These are phyloP conservation scores for Drosophila seclusa DNA, from an alignment of 2,888 invertebrate genomes.

Conservation along the genomic window DNA sequence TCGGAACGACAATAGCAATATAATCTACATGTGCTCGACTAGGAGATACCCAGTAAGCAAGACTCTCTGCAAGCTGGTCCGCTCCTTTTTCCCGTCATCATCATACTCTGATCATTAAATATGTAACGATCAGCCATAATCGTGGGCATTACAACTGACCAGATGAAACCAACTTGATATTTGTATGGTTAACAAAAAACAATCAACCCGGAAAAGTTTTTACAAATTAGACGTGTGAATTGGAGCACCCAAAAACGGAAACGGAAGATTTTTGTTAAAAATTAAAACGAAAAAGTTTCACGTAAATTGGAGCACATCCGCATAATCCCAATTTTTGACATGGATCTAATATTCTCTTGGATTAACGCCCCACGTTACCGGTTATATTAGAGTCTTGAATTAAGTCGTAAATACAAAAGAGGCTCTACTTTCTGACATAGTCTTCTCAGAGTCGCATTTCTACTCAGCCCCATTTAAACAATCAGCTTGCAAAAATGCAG, in stretches of 20 bases:
- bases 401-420: too few relatives aligned
- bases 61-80: neutral
- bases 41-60: neutral
- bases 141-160: neutral
- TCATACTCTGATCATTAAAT: neutral
- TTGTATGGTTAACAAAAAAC: neutral
- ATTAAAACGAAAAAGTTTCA: neutral
- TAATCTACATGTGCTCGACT: neutral
- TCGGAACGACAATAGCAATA: constrained; percentile 8
- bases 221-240: neutral
- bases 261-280: neutral
- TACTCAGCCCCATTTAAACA: too few relatives aligned
- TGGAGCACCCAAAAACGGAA: neutral
- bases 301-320: neutral
- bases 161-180: neutral
- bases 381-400: neutral
- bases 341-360: too few relatives aligned
- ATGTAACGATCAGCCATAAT: neutral
- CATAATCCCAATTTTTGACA: too few relatives aligned
- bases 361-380: neutral
- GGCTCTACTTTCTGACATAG: neutral
- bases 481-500: too few relatives aligned
- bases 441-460: neutral
- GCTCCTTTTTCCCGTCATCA: neutral
- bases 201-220: neutral